Percentiles rank a stretch among this genome's conserved stretches.
Evolutionary conservation across 2,113 vertebrate species (phyloP).

Genomic region (Rattus rattus): DNA sequence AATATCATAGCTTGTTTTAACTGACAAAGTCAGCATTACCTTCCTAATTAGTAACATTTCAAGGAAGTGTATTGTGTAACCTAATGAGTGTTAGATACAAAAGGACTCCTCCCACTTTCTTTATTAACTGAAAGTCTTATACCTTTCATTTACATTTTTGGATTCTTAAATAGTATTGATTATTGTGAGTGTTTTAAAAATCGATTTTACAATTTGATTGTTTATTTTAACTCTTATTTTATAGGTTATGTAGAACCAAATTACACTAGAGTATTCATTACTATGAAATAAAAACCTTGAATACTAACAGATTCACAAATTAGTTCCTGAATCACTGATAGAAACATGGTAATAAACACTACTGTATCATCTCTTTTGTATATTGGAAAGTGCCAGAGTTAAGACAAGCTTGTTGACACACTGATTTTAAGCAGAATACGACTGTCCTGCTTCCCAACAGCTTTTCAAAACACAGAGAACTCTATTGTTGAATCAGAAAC

Average conservation of each 20-base stretch:
- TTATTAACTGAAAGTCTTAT: neutral
- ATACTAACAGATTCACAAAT: neutral
- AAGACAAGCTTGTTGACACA: neutral
- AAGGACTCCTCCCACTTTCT: neutral
- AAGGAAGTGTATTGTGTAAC: neutral
- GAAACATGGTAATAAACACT: no score
- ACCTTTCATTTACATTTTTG: neutral
- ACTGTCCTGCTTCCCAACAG: rapidly evolving
- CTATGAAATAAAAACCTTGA: neutral
- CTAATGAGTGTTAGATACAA: neutral
- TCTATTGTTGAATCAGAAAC: neutral
- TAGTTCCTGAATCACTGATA: neutral
- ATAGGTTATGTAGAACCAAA: neutral
- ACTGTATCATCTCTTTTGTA: neutral
- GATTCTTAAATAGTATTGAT: neutral
- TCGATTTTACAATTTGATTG: neutral
- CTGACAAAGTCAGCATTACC: neutral
- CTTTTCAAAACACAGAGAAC: neutral
- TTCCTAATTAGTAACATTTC: conserved; percentile 4
- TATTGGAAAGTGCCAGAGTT: neutral
- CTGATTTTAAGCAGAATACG: neutral
- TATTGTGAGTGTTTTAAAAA: neutral
- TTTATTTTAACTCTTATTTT: neutral
- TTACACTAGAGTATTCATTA: neutral
- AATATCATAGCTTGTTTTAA: neutral